Base-by-base conservation (phyloP, 2,888 invertebrate genomes). In the Ariolimax columbianus region DNA sequence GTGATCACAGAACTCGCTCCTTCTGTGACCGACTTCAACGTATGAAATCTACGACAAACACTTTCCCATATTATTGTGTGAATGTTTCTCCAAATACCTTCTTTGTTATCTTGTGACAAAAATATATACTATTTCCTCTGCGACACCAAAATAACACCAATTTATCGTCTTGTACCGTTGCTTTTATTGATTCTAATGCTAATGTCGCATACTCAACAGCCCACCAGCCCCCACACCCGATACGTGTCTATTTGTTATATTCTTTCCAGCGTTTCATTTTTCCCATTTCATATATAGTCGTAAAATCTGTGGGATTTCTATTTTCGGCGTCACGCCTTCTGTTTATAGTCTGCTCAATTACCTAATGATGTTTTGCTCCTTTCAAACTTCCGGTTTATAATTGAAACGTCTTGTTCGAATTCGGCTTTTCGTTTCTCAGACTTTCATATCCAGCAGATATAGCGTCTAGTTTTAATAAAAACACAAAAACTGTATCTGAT, bases 261-360 rank as follows among this genome's bases (percentile, higher is more conserved):
- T n/a, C 72, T 23, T n/a, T 14, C n/a, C 14, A 1, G 7, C 43
- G 3, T 43, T 43, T 43, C 73, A 73, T n/a, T n/a, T 40, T 17
- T 70, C 17, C 43, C 40, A 73, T n/a, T 47, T n/a, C 30, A 43
- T 73, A 30, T 73, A 43, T 73, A n/a, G 73, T 43, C 30, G 73
- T n/a, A 73, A 73, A 40, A 43, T 47, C n/a, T 36, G n/a, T 73
- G n/a, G 14, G 43, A 26, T 43, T 40, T 73, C 73, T 73, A 73
- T 73, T 73, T 73, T 43, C 6, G 73, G n/a, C 73, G n/a, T 40
- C 73, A 26, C n/a, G n/a, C 43, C 40, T 73, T 73, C 73, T 73
- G 73, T 73, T 73, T 73, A 73, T 73, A 73, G 47, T 73, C 43
- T 43, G 43, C 43, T 47, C 43, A n/a, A 73, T 73, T 73, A 30